Evolutionary conservation across 2,888 invertebrate genomes (phyloP).

Genomic region (Perizoma flavofasciatum): DNA sequence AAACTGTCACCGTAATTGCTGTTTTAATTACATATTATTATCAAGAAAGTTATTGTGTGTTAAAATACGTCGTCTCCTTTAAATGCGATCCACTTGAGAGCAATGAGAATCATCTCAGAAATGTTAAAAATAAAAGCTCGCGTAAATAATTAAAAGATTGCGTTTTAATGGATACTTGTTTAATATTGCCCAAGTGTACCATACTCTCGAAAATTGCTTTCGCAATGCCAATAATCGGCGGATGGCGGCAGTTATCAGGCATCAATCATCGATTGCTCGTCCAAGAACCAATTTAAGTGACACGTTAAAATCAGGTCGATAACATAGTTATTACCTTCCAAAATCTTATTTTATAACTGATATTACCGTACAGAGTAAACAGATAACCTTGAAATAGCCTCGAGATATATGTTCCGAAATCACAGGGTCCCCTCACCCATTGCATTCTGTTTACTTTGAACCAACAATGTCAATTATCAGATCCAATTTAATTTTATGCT

Average conservation of each 20-base stretch:
- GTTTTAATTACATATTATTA: slow-evolving; percentile 57
- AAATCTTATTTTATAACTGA: slow-evolving; percentile 44
- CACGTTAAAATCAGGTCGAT: slow-evolving; percentile 60
- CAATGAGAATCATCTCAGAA: slow-evolving; percentile 10
- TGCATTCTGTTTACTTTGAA: slow-evolving; percentile 66
- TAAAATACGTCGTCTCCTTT: slow-evolving; percentile 48
- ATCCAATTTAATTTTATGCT: slow-evolving; percentile 65
- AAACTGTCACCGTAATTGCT: slow-evolving; percentile 58
- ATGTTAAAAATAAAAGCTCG: slow-evolving; percentile 7
- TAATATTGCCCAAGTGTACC: slow-evolving; percentile 35
- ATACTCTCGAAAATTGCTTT: slow-evolving; percentile 45
- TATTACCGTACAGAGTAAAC: slow-evolving; percentile 45
- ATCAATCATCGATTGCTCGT: slow-evolving; percentile 58
- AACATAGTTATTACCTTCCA: slow-evolving; percentile 39
- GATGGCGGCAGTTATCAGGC: slow-evolving; percentile 51
- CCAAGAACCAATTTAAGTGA: slow-evolving; percentile 58
- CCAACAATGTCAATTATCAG: slow-evolving; percentile 66
- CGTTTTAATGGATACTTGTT: slow-evolving; percentile 18
- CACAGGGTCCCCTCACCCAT: slow-evolving; percentile 43
- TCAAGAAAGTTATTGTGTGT: slow-evolving; percentile 56
- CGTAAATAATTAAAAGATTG: slow-evolving; percentile 29
- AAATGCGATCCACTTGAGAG: slow-evolving; percentile 20
- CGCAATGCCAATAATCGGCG: slow-evolving; percentile 48
- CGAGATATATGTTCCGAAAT: slow-evolving; percentile 54
- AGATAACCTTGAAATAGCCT: slow-evolving; percentile 41